phyloP scores from a whole-genome alignment of 2,113 vertebrate genomes.

The Abramis brama region DNA sequence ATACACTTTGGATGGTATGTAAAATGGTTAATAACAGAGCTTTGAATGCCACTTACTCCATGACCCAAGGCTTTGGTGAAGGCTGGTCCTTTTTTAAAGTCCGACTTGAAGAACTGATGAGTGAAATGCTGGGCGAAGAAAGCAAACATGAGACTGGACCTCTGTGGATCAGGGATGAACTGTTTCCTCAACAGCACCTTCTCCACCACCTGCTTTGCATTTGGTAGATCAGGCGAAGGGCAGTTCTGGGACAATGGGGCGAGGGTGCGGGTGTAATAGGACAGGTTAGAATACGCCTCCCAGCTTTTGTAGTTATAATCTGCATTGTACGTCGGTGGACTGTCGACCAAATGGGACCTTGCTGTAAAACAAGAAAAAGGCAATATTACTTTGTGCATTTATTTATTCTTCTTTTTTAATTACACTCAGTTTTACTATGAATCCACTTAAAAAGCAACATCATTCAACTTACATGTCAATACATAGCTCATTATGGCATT shows the following conservation, averaged over 20 bases:
- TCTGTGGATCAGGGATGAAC: conserved; percentile 94
- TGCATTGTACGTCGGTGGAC: conserved; percentile 90
- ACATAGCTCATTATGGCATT: conserved; percentile 91
- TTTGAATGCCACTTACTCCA: conserved; percentile 79
- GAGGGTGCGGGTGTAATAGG: conserved; percentile 92
- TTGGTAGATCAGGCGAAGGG: conserved; percentile 89
- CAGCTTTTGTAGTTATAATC: conserved; percentile 92
- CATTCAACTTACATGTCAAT: conserved; percentile 85
- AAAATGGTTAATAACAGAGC: background rate
- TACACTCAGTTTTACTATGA: background rate
- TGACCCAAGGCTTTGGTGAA: conserved; percentile 87
- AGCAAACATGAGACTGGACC: conserved; percentile 92
- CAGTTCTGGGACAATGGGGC: conserved; percentile 89
- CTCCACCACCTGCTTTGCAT: conserved; percentile 84
- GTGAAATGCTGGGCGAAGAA: conserved; percentile 98
- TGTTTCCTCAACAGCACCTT: conserved; percentile 86
- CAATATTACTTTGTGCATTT: background rate
- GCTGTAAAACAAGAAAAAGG: conserved; percentile 74
- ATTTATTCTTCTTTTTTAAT: background rate
- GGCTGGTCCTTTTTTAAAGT: conserved; percentile 86
- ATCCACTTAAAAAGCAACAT: background rate
- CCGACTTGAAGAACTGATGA: conserved; percentile 96
- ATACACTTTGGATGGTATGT: background rate
- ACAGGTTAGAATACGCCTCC: conserved; percentile 94
- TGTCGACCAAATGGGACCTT: conserved; percentile 90